These are phyloP conservation scores for Sphenodon punctatus DNA, from an alignment of 2,797 vertebrate species.

Conservation along the genomic window DNA sequence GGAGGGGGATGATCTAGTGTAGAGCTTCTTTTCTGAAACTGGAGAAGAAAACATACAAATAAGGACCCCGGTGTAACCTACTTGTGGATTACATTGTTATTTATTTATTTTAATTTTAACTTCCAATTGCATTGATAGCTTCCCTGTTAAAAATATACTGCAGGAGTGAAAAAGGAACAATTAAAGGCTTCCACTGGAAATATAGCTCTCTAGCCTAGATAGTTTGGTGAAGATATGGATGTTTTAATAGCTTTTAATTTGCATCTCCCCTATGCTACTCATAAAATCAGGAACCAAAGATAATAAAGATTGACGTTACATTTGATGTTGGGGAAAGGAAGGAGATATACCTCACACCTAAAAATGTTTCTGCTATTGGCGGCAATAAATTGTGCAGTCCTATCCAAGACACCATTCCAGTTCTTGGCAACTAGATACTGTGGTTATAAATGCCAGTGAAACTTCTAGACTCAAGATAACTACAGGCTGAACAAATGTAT, in stretches of 20 bases:
- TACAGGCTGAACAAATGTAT: too few relatives aligned
- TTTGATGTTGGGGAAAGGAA: accelerated
- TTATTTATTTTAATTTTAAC: not conserved
- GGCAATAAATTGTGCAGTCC: not conserved
- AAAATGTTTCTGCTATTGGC: not conserved
- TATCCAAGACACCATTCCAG: not conserved
- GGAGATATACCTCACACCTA: not conserved
- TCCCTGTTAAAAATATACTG: slow-evolving; percentile 14
- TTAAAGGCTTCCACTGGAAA: slow-evolving; percentile 32
- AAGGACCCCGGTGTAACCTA: not conserved
- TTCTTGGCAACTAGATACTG: not conserved
- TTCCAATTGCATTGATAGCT: slow-evolving; percentile 19
- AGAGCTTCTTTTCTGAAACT: slow-evolving; percentile 18
- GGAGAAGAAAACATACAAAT: not conserved
- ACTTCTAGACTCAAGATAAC: too few relatives aligned
- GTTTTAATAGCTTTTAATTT: slow-evolving; percentile 33
- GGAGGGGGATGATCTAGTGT: not conserved
- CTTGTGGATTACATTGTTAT: not conserved
- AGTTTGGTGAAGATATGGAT: not conserved
- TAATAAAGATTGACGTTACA: slow-evolving; percentile 5
- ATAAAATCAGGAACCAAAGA: slow-evolving; percentile 38
- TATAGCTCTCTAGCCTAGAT: not conserved
- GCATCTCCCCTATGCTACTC: not conserved
- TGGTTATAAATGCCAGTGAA: not conserved
- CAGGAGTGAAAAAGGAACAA: slow-evolving; percentile 37